Conservation (phyloP, 2,113 vertebrate genomes). For the Otis tarda region DNA sequence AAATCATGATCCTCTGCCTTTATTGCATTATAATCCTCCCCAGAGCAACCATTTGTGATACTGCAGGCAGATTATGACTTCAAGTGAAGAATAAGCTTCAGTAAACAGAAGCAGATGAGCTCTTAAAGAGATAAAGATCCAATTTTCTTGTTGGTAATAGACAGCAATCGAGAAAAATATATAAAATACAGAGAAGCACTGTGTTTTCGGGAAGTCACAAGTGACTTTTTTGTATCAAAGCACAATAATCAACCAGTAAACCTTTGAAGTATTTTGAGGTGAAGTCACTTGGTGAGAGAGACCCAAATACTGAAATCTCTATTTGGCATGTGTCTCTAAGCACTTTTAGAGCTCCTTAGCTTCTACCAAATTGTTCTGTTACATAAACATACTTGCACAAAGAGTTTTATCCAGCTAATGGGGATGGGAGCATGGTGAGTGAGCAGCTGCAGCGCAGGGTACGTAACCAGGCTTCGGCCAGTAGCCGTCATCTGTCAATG, state of each 20-base stretch:
- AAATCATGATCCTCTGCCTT: constrained; percentile 45
- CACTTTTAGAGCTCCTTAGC: constrained; percentile 60
- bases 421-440: not conserved
- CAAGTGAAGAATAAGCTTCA: constrained; percentile 36
- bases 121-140: constrained; percentile 58
- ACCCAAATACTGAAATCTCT: constrained; percentile 45
- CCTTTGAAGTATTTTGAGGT: not conserved
- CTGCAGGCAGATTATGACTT: constrained; percentile 63
- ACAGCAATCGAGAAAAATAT: not conserved
- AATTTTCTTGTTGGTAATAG: constrained; percentile 19
- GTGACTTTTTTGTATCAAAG: not conserved
- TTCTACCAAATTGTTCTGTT: constrained; percentile 53
- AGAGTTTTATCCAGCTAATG: constrained; percentile 45
- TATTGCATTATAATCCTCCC: constrained; percentile 51
- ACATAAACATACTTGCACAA: constrained; percentile 46
- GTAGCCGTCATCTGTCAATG: not conserved
- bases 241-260: not conserved
- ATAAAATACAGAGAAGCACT: not conserved
- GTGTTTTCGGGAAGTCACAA: not conserved
- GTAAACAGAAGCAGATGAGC: constrained; percentile 55
- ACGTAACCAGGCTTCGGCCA: not conserved
- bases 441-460: not conserved
- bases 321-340: constrained; percentile 41
- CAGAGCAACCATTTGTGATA: constrained; percentile 38
- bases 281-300: not conserved